phyloP scores from a whole-genome alignment of 2,113 vertebrate genomes.

The Pseudonaja textilis region DNA sequence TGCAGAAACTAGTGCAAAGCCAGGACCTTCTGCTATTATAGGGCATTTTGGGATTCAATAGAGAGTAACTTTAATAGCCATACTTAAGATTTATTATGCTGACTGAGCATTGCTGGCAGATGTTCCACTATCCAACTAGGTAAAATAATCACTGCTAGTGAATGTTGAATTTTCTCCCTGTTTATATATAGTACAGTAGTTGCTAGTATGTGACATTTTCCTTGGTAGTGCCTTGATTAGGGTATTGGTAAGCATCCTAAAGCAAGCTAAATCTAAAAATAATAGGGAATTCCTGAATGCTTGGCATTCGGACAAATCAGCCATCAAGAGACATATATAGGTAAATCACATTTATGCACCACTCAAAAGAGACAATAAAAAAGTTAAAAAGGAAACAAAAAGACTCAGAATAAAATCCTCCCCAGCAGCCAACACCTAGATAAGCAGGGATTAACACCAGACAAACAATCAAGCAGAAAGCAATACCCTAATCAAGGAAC shows the following conservation, averaged over 20 bases:
- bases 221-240: neutral
- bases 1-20: neutral
- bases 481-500: neutral
- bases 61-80: neutral
- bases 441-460: neutral
- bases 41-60: neutral
- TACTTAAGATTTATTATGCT: neutral
- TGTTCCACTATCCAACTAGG: neutral
- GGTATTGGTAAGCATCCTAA: neutral
- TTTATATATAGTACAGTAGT: neutral
- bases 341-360: neutral
- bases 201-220: neutral
- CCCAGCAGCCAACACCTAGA: neutral
- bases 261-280: neutral
- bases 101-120: neutral
- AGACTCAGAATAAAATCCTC: neutral
- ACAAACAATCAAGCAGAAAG: neutral
- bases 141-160: neutral
- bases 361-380: neutral
- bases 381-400: neutral
- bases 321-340: neutral
- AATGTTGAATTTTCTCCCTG: neutral
- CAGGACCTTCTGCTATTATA: neutral
- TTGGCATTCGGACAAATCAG: neutral
- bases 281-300: neutral